A percentile compares a stretch with the other conserved stretches of the same genome.
Conservation (phyloP, 2,113 vertebrate species). For the Eudyptes chrysolophus region DNA sequence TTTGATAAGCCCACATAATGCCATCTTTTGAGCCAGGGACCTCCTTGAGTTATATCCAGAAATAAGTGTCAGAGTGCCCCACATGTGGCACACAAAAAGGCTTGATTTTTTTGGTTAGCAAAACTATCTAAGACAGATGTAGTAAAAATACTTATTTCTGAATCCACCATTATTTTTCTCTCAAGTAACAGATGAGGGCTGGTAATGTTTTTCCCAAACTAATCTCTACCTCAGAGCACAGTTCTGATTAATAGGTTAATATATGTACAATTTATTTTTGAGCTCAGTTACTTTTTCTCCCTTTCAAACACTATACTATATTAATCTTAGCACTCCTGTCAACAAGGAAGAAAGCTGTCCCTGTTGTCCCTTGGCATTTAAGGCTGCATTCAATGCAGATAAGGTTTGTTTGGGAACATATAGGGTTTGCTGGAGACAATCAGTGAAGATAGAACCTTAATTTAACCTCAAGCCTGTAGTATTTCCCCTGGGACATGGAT, state of each 20-base stretch:
- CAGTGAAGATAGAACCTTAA: constrained; percentile 71
- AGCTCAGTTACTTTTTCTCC: constrained; percentile 23
- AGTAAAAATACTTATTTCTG: not conserved
- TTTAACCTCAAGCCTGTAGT: constrained; percentile 71
- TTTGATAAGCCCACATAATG: not conserved
- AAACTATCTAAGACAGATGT: not conserved
- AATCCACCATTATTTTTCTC: not conserved
- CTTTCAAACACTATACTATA: constrained; percentile 5
- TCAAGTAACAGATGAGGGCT: not conserved
- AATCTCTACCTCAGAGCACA: not conserved
- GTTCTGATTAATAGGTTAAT: constrained; percentile 38
- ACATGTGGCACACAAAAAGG: not conserved
- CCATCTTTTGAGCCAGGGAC: not conserved
- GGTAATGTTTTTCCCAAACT: not conserved
- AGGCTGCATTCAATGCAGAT: constrained; percentile 50
- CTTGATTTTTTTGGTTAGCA: not conserved
- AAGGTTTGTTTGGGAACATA: constrained; percentile 62
- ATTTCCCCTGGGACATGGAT: constrained; percentile 64
- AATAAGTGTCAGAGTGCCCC: not conserved
- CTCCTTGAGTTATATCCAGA: not conserved
- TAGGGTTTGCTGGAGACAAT: constrained; percentile 69
- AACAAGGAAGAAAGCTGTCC: constrained; percentile 14
- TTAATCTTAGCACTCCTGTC: constrained; percentile 29
- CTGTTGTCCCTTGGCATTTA: constrained; percentile 29
- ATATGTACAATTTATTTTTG: constrained; percentile 40